Conservation (phyloP, 2,113 vertebrate genomes). For the Eonycteris spelaea region DNA sequence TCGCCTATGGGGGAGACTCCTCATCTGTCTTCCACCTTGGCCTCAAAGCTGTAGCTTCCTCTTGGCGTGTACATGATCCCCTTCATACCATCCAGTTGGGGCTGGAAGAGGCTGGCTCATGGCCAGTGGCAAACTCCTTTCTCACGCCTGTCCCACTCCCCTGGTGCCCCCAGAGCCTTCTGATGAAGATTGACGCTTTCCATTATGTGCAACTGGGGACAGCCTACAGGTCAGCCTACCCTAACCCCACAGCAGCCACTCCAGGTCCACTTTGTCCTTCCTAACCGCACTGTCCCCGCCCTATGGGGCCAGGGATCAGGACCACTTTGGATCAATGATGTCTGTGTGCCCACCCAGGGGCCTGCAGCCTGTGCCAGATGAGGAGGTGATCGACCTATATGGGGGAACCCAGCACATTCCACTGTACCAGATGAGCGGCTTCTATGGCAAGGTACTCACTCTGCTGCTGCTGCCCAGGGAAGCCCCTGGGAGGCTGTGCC, state of each 20-base stretch:
- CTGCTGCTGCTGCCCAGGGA: neutral
- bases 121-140: neutral
- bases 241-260: neutral
- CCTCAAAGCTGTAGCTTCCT: neutral
- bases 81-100: neutral
- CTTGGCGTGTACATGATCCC: neutral
- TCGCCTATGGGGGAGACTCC: neutral
- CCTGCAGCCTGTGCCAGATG: conserved; percentile 86
- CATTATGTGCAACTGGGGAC: conserved; percentile 88
- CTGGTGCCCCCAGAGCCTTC: conserved; percentile 80
- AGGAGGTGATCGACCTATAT: conserved; percentile 85
- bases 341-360: conserved; percentile 74
- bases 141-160: neutral
- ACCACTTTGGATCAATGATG: neutral
- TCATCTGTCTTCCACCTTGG: no score
- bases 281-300: neutral
- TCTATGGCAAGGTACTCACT: conserved; percentile 86
- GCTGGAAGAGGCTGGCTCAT: neutral
- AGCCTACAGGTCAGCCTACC: conserved; percentile 83
- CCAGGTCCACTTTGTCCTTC: neutral
- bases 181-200: conserved; percentile 90
- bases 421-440: conserved; percentile 88
- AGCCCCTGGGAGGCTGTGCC: neutral
- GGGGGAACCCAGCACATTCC: conserved; percentile 88
- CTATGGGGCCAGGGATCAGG: neutral